Base-by-base conservation (phyloP, 2,797 vertebrate species). In the Falco peregrinus region DNA sequence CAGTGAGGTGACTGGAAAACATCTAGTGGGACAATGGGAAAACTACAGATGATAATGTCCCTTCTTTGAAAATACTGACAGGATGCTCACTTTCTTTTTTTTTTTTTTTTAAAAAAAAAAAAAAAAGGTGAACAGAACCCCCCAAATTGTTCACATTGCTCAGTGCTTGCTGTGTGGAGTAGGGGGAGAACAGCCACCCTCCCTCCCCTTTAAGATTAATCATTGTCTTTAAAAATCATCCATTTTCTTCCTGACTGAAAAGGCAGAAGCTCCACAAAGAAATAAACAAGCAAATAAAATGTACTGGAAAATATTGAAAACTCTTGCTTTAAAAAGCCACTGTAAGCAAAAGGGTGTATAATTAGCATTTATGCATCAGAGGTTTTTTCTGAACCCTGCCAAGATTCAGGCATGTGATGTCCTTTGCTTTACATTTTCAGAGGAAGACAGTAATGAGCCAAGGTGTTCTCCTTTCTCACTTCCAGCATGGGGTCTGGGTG, bases 341-440 rank as follows among this genome's bases (percentile, higher is more conserved):
- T 47, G 61, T 86, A 81, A 95, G 76, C 41, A 94, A 95, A 94
- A 86, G 65, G 47, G 37, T 92, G 13, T 57, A 69, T 95, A 57
- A 76, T 94, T 86, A 95, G 68, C 77, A 92, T 93, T 89, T 89
- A 70, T 51, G 54, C 61, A 78, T 50, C 50, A 65, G 53, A 84
- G 35, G 69, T 89, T 92, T 90, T 90, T 94, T 85, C 73, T 92
- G 78, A 95, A 87, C 31, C 43, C 73, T 84, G 84, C 33, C 84
- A 94, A 84, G 84, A 94, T 87, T 57, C 39, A 91, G 54, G 50
- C 1, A 0, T 71, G 41, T 79, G 78, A 92, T 75, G 16, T 73
- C 77, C n/a, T 93, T 80, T 63, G 47, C 54, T 92, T 87, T 90
- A 83, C 1, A 0, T 77, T 93, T 95, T 89, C 78, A 92, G 87